Evolutionary conservation across 2,113 vertebrate species (phyloP), one percentile per base, ranked within the genome.

Genomic region (Chamaetylas fuelleborni): DNA sequence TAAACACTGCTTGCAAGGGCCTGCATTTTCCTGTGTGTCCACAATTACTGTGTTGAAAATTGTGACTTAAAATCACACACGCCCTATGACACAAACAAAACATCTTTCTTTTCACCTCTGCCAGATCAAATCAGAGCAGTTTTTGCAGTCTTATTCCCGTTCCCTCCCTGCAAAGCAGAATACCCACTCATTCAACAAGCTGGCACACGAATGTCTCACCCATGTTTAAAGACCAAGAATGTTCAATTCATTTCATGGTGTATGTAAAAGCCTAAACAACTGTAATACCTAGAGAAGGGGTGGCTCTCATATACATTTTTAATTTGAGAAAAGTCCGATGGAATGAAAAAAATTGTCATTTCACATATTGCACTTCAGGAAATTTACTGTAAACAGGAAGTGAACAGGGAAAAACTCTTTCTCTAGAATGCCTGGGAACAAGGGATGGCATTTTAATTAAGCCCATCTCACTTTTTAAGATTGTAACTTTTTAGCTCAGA

Each of bases 191-290:
- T 9, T 53, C 76, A 51, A 42, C 8, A n/a, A 58, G 26, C 9
- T 43, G 53, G 31, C 40, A 54, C 10, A 76, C 6, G 28, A 62
- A 54, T 0, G 1, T 53, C 50, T 94, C 48, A 29, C 17, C 23
- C 18, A 54, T 11, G 64, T 19, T 71, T 53, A 64, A 79, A 81
- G 26, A 31, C 34, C 18, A 47, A 31, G 11, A 73, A 66, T 3
- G 3, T 12, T 57, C 18, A 18, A 5, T 29, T 38, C 0, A 0
- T 60, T 48, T 31, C 19, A 53, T 0, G 0, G n/a, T 29, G 24
- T 26, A 36, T 4, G 18, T 6, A 47, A 74, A 74, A 78, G 69
- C 19, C 54, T 70, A 51, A 43, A 12, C 13, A 53, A 43, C 26
- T 26, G 7, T 5, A 73, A 10, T 24, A 61, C 66, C 18, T 22